Conservation (phyloP, 1,140 invertebrate genomes). For the Acarapis woodi region DNA sequence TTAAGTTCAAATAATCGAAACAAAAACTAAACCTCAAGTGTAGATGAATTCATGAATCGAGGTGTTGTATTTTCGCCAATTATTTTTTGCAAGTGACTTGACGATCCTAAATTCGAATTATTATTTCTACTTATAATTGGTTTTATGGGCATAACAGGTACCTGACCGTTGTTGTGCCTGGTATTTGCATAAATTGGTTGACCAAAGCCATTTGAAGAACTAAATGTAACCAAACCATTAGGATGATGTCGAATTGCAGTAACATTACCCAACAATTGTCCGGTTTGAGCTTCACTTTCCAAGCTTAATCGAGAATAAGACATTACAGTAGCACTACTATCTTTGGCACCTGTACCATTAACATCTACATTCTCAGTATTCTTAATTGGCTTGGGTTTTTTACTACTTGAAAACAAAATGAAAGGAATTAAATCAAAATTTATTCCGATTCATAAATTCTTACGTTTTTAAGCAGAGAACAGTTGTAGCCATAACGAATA, state of each 20-base stretch:
- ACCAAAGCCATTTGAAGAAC: slow-evolving; percentile 3
- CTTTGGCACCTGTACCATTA: slow-evolving; percentile 6
- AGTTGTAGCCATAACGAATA: slow-evolving; percentile 16
- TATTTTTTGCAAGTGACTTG: too few species aligned
- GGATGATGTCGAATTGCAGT: slow-evolving; percentile 10
- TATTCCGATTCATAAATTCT: slow-evolving; percentile 9
- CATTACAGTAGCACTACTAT: slow-evolving; percentile 9
- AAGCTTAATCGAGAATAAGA: slow-evolving; percentile 11
- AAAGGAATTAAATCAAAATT: not conserved
- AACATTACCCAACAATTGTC: not conserved
- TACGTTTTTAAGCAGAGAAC: slow-evolving; percentile 18
- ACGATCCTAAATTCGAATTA: too few species aligned
- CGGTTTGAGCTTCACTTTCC: slow-evolving; percentile 7
- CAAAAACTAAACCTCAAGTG: too few species aligned
- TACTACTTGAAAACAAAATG: slow-evolving; percentile 19
- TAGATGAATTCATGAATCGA: too few species aligned
- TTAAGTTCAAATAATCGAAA: too few species aligned
- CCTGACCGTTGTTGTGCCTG: too few species aligned
- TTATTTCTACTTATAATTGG: too few species aligned
- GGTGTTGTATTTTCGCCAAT: too few species aligned
- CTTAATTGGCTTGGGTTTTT: slow-evolving; percentile 50
- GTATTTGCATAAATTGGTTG: slow-evolving; percentile 9
- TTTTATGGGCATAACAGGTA: too few species aligned
- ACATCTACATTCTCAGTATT: slow-evolving; percentile 55
- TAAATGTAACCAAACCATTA: slow-evolving; percentile 14